A percentile compares a stretch with the other conserved stretches of the same genome.
Evolutionary conservation across 92 coral and sea anemone genomes (phyloP).

Genomic region (Phenganax stokvisi): DNA sequence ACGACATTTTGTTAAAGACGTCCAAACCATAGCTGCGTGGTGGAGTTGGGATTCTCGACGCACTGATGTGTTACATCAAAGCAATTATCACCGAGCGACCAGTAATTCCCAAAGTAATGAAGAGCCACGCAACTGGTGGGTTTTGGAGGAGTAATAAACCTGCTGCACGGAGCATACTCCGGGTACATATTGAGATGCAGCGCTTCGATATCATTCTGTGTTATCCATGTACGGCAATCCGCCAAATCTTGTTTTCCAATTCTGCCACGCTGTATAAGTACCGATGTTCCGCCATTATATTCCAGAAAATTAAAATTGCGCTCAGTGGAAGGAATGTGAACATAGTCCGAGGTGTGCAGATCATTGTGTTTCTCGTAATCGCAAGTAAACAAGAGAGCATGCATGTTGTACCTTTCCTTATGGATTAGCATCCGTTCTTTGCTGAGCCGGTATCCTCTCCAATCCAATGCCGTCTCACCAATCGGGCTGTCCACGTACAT

Average conservation of each 20-base stretch:
- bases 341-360: no score
- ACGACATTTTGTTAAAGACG: no score
- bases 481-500: neutral
- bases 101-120: neutral
- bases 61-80: neutral
- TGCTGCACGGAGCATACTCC: no score
- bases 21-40: constrained; percentile 17
- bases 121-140: neutral
- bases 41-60: neutral
- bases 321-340: no score
- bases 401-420: neutral
- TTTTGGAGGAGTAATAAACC: neutral
- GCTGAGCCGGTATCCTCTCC: constrained; percentile 5
- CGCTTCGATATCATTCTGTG: neutral
- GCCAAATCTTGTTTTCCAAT: no score
- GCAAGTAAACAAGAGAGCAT: neutral
- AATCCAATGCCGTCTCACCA: neutral
- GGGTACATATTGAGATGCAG: neutral
- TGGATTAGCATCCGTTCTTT: neutral
- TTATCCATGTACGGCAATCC: neutral
- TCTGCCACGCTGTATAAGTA: no score
- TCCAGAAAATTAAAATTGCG: no score
- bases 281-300: no score
- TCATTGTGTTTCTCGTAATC: neutral
- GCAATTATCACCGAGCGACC: neutral